Evolutionary conservation across 2,888 invertebrate genomes (phyloP), one percentile per base, ranked within the genome.

Genomic region (Drosophila anomelani): DNA sequence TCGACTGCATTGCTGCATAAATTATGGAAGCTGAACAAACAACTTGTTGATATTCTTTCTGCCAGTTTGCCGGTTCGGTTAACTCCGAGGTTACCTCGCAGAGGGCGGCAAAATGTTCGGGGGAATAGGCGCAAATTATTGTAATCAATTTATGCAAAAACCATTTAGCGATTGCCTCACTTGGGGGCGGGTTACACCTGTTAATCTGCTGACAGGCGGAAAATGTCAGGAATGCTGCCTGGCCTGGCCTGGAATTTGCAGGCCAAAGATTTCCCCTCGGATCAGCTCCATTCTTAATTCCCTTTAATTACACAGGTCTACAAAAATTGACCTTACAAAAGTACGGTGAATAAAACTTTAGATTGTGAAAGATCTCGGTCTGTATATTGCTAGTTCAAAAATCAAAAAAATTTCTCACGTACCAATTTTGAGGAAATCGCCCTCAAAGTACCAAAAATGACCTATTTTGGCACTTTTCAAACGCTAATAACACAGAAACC

Each of bases 1-100:
- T 38, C 54, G 57, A 75, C 72, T 55, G 60, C 75, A 87, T 85
- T 66, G 59, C 81, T 82, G 85, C 82, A 87, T 83, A 87, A 87
- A 81, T 83, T 70, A 75, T 77, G 80, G 68, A 56, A 63, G 26
- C 34, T 34, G 15, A 49, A 55, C 41, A 29, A 39, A 51, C 69
- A 57, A 68, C 47, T 51, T 71, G 71, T 70, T 58, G 58, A 59
- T 59, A 54, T 69, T 70, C 47, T 60, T 41, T 41, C n/a, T 34
- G 39, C 13, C 34, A 41, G 38, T 26, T 49, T 47, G 51, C 20
- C 34, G 20, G 51, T 9, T 34, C 5, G 32, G 34, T 7, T 51
- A 15, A 34, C 61, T 57, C 53, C 71, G 55, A 46, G 58, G 36
- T 47, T 60, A 29, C 46, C 32, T 26, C 29, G 36, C 49, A 59